Conservation (phyloP, 1,140 invertebrate genomes). For the Daktulosphaira vitifoliae region DNA sequence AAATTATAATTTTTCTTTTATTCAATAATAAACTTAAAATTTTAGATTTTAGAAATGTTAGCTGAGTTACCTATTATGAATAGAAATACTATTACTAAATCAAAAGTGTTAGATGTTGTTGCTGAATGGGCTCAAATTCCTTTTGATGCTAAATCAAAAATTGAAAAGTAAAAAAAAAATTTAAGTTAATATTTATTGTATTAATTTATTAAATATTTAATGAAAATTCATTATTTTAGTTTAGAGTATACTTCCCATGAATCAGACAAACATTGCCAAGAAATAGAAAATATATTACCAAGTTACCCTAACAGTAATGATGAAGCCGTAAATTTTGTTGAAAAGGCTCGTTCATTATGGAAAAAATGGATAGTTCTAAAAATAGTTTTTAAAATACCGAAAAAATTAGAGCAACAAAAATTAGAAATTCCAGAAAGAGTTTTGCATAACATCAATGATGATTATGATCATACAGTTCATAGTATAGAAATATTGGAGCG, state of each 20-base stretch:
- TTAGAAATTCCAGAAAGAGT: neutral
- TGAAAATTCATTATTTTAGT: constrained; percentile 22
- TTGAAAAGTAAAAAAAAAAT: constrained; percentile 17
- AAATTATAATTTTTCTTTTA: too few relatives aligned
- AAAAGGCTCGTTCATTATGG: constrained; percentile 19
- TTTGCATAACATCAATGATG: neutral
- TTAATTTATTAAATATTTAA: constrained; percentile 39
- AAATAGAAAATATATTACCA: constrained; percentile 10
- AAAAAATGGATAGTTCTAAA: constrained; percentile 29
- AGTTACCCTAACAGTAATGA: neutral
- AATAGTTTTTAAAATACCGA: constrained; percentile 21
- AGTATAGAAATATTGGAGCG: neutral
- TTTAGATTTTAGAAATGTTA: constrained; percentile 69
- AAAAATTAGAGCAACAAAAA: constrained; percentile 16
- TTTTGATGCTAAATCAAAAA: constrained; percentile 18
- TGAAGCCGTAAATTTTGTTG: neutral
- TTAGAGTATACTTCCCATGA: constrained; percentile 12
- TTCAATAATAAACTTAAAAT: too few relatives aligned
- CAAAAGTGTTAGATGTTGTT: constrained; percentile 73
- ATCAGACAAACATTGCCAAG: neutral
- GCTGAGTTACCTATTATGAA: constrained; percentile 81
- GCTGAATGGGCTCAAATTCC: constrained; percentile 62
- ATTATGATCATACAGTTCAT: too few relatives aligned
- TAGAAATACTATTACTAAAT: constrained; percentile 85
- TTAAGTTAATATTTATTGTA: constrained; percentile 35